Evolutionary conservation across 2,888 invertebrate species (phyloP), one percentile per base, ranked within the genome.

Genomic region (Ptychoptera contaminata): DNA sequence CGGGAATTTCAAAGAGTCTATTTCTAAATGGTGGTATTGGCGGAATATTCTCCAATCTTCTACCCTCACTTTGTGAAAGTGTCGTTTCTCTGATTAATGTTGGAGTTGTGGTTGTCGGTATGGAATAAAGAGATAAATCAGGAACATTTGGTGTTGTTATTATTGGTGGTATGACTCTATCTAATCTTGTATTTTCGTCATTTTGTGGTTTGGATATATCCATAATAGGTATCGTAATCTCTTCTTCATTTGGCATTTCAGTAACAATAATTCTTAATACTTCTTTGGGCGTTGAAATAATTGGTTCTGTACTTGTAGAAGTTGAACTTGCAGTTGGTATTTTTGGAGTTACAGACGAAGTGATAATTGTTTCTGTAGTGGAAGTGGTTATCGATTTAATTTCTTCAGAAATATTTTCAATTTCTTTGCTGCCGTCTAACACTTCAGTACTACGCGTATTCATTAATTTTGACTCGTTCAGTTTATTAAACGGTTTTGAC

Each of bases 51-150:
- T 23, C 23, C 7, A 23, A 23, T 23, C 23, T 23, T 7, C 8
- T 60, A 59, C 45, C 63, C 51, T 53, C 61, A 56, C 2, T 14
- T 32, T 32, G 38, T 38, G 10, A 37, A 37, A 8, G 12, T 2
- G 37, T 37, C 46, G 67, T 65, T 12, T 63, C 58, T 50, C 66
- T 57, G n/a, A n/a, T n/a, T n/a, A n/a, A n/a, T 49, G 52, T 63
- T 1, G 62, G 60, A 49, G 54, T 60, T 47, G 56, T 57, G 48
- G 51, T 53, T 46, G 55, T 58, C 42, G 52, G 52, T 45, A 54
- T 60, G 23, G 56, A 46, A 50, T 49, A 8, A 5, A 23, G 7
- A 5, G 23, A 23, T 23, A 23, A 23, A 23, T 23, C 23, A 23
- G 23, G 23, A 23, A 23, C 23, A 23, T 23, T 59, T 15, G 51